Evolutionary conservation across 2,113 vertebrate genomes (phyloP).

Genomic region (Hydrolagus affinis): DNA sequence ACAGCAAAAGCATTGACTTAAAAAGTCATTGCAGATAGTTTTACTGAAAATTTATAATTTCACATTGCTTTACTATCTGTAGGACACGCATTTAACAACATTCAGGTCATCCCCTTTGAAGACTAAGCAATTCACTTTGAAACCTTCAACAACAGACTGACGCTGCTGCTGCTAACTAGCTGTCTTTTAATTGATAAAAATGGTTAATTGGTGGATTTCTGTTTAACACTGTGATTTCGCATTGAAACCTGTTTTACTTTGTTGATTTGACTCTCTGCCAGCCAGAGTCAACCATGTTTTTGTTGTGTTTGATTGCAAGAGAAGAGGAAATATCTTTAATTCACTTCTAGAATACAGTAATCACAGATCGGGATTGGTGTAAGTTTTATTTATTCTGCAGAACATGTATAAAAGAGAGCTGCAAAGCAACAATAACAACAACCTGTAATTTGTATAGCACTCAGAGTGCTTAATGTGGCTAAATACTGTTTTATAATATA

Average conservation of each 20-base stretch:
- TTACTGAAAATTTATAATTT: neutral
- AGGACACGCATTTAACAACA: neutral
- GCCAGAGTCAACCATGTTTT: neutral
- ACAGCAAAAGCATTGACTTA: neutral
- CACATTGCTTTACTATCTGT: neutral
- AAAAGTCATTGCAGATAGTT: neutral
- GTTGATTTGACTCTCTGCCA: neutral
- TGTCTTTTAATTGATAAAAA: slow-evolving; percentile 10
- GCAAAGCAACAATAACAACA: too few relatives aligned
- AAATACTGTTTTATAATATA: neutral
- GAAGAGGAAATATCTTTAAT: neutral
- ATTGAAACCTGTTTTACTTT: neutral
- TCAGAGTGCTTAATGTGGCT: neutral
- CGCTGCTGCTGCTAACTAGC: neutral
- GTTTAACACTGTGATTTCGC: neutral
- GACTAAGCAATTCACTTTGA: neutral
- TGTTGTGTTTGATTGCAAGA: neutral
- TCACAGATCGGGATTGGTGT: neutral
- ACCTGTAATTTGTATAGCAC: too few relatives aligned
- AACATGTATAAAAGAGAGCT: neutral
- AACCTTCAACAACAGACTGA: neutral
- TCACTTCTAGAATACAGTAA: neutral
- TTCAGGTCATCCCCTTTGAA: neutral
- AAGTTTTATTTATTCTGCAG: neutral
- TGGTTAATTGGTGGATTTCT: slow-evolving; percentile 14